Conservation (phyloP, 2,113 vertebrate species). For the Turnix velox region DNA sequence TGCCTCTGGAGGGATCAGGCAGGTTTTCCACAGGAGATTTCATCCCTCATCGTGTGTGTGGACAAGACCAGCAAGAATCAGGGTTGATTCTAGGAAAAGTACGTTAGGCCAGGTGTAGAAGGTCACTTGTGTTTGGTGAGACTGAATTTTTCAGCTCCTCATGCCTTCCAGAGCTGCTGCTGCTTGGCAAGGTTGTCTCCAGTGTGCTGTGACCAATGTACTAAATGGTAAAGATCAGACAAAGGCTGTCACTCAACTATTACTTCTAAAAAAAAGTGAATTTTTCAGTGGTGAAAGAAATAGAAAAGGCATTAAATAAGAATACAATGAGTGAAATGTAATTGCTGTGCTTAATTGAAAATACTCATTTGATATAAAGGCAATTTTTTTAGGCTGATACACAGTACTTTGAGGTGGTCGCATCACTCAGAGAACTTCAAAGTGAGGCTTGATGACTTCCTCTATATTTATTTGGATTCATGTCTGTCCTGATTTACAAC, state of each 20-base stretch:
- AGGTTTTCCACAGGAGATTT: background rate
- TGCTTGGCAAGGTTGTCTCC: background rate
- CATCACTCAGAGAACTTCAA: background rate
- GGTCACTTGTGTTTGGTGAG: background rate
- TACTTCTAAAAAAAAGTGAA: background rate
- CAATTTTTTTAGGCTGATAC: background rate
- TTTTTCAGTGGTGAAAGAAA: background rate
- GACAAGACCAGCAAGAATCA: background rate
- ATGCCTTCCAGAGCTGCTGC: background rate
- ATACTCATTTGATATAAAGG: background rate
- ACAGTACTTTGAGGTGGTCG: background rate
- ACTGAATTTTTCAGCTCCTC: background rate
- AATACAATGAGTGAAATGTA: too few species aligned
- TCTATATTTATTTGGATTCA: background rate
- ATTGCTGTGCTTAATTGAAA: background rate
- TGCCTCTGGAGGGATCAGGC: background rate
- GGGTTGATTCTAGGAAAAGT: background rate
- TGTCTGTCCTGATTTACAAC: background rate
- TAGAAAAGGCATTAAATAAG: background rate
- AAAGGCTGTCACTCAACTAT: background rate
- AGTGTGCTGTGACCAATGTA: fast-evolving
- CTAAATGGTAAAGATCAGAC: background rate
- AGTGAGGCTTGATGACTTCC: background rate
- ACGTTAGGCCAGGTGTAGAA: background rate
- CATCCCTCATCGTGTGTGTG: fast-evolving